Evolutionary conservation across 2,113 vertebrate species (phyloP), one percentile per base, ranked within the genome.

Genomic region (Sakesphorus luctuosus): DNA sequence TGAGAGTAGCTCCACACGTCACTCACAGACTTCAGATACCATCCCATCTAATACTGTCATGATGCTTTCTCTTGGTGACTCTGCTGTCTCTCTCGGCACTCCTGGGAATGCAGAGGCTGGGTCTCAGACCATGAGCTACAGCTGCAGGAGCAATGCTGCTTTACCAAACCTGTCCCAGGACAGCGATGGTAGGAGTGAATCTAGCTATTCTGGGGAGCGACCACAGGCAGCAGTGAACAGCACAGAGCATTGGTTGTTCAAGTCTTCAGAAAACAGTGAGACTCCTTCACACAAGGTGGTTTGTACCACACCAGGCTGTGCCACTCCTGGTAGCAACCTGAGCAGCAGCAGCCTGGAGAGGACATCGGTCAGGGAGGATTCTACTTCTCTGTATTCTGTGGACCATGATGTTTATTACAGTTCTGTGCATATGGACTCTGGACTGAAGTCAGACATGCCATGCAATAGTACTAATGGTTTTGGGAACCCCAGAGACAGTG

Each of bases 281-380:
- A 83, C 84, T 9, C 92, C 97, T 44, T 98, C 98, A 4, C 96
- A 63, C 74, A 99, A 98, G 76, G 63, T 96, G 10, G 91, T 73
- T 31, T 78, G 90, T 46, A 94, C 97, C 9, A 98, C 98, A 23
- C 98, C 98, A 44, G 99, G 98, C 87, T 98, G 97, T 90, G 98
- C 98, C 89, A 98, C 98, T 14, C 99, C 99, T 0, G 95, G 98
- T 4, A 99, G 99, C 97, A 99, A 99, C 93, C 62, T 98, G 75
- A 99, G 99, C 90, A 98, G 98, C 88, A 98, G 98, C 96, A 99
- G 98, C 93, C 92, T 99, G 97, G 99, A 99, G 82, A 98, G 94
- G 56, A 96, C 98, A 0, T 98, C 98, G 1, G 97, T 96, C 91
- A 98, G 96, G 69, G 99, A 99, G 0, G 98, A 99, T 92, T 98